phyloP scores from a whole-genome alignment of 2,113 vertebrate species.

The Arvicanthis niloticus region DNA sequence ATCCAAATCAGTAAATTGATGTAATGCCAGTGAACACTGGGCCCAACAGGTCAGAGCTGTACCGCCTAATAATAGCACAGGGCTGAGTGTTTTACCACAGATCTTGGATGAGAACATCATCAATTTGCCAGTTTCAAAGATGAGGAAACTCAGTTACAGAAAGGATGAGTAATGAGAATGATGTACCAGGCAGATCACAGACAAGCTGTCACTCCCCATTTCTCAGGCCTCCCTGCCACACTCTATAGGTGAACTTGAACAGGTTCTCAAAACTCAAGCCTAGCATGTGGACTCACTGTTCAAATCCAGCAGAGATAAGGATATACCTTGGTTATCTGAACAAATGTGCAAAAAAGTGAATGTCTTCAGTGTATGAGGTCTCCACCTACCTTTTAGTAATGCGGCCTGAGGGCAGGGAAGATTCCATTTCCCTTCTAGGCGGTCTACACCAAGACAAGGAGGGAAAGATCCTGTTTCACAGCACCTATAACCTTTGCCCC shows the following conservation, averaged over 20 bases:
- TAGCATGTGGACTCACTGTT: background rate
- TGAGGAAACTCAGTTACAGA: background rate
- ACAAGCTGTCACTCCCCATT: background rate
- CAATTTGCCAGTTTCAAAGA: background rate
- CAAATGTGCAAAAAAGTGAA: background rate
- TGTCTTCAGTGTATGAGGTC: background rate
- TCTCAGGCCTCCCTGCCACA: too few relatives aligned
- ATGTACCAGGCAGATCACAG: rapidly evolving
- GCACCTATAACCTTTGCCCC: background rate
- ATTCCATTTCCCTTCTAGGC: background rate
- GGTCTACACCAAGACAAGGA: background rate
- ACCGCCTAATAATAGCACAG: background rate
- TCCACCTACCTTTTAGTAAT: background rate
- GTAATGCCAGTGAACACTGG: background rate
- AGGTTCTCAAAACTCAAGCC: background rate
- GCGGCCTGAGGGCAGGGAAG: background rate
- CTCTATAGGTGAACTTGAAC: background rate
- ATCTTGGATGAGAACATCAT: background rate
- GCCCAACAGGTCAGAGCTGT: background rate
- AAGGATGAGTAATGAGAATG: background rate
- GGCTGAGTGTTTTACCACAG: background rate
- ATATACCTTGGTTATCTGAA: background rate
- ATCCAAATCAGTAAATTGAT: background rate
- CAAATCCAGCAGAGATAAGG: background rate
- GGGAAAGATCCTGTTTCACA: background rate